Base-by-base conservation (phyloP, 2,113 vertebrate genomes). In the Ondatra zibethicus region DNA sequence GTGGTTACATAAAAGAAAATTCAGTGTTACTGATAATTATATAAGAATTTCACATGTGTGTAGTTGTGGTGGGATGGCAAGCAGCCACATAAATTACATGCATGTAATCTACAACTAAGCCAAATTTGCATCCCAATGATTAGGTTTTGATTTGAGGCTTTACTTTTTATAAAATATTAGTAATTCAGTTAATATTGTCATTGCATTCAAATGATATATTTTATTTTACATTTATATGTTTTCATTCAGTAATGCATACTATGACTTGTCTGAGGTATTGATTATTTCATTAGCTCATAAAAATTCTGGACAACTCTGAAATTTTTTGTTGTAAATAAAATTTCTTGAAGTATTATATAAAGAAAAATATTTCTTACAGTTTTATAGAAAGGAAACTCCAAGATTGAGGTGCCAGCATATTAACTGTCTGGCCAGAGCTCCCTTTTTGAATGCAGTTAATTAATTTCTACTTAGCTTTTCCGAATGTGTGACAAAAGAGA, bases 111-210 rank as follows among this genome's bases (percentile, higher is more conserved):
- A 45, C 17, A 29, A 45, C 6, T 45, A 72, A 86, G 65, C 65
- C 50, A 76, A 3, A 63, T 6, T 21, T 21, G 10, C 19, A 63
- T 31, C 16, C 3, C 16, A 47, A 47, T 63, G 11, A 47, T 61
- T 33, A 63, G 17, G 27, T 88, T 25, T 47, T 70, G 7, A 77
- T 5, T 73, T 88, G 33, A 82, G 7, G 3, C 87, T 77, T 91
- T 82, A 58, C 7, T 1, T 77, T 86, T 94, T 47, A 42, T 61
- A 91, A 87, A 91, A 70, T 95, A 93, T 75, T 80, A 92, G n/a
- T 39, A 85, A 88, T 5, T 23, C 75, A 85, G 84, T 86, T 25
- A 68, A 85, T 68, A 84, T 84, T 76, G 73, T 86, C 94, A 16
- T 33, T 92, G 52, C 72, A 91, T 93, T 19, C 8, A 95, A 92